Base-by-base conservation (phyloP, 2,888 invertebrate genomes). In the Eupithecia subumbrata region DNA sequence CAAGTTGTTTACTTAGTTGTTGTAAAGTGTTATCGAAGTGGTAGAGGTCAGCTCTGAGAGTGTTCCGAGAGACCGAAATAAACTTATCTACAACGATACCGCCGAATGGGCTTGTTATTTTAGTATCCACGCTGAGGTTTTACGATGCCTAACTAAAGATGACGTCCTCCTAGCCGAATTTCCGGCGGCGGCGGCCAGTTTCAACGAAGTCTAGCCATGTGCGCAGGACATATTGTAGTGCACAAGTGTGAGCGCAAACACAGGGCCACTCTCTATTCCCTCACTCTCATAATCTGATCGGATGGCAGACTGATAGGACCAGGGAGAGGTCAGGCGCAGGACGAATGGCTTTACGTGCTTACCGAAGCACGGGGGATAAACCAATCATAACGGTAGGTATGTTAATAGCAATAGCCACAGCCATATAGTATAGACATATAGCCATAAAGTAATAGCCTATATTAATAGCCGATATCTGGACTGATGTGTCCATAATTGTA, bases 1-100 rank as follows among this genome's bases (percentile, higher is more conserved):
- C 34, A 64, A 64, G 64, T 64, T 64, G 64, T 64, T 64, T 63
- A 30, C 30, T 63, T 34, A 34, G 64, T 16, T 18, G 64, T 34
- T 34, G 0, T 60, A 25, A 56, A 56, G 60, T 14, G 60, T 60
- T 60, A 60, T 60, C 60, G 60, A 60, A 60, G 60, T 25, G 60
- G 22, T 22, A 60, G 25, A 5, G 60, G 60, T 60, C 60, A 60
- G 52, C 60, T 12, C 60, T 5, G 12, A 0, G 60, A 60, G 60
- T 25, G 25, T 5, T 60, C 22, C 5, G 60, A 25, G 60, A 60
- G 14, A 60, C 60, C 5, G 5, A 60, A 60, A 60, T 60, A 60
- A 60, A 60, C 60, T 60, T 25, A 60, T 60, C 60, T 60, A 5
- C 52, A 11, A 22, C 52, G 52, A 52, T 56, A 56, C 60, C 25